These are phyloP conservation scores for Hoplias malabaricus DNA, from an alignment of 2,113 vertebrate species.

Conservation along the genomic window DNA sequence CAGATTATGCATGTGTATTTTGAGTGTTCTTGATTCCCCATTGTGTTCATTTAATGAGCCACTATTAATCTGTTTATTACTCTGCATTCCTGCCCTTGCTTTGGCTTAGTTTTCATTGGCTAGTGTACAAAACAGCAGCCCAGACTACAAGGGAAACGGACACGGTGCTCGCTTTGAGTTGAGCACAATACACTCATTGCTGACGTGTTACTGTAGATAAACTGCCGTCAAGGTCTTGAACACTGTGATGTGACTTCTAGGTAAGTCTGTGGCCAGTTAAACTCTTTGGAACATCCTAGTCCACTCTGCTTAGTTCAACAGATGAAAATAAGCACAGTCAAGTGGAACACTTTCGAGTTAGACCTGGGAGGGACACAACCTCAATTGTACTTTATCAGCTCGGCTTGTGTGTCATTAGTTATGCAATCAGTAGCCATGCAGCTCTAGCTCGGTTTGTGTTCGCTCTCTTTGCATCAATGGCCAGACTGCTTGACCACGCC, in stretches of 20 bases:
- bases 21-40: constrained; percentile 1
- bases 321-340: neutral
- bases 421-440: constrained; percentile 44
- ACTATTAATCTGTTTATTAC: constrained; percentile 37
- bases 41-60: constrained; percentile 40
- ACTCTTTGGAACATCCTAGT: neutral
- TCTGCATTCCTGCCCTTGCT: constrained; percentile 34
- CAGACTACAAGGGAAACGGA: neutral
- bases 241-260: neutral
- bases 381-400: constrained; percentile 41
- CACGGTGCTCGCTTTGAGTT: neutral
- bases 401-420: constrained; percentile 44
- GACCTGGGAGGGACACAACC: constrained; percentile 22
- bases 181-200: neutral
- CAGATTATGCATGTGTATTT: neutral
- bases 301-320: neutral
- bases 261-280: neutral
- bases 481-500: constrained; percentile 52
- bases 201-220: neutral
- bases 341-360: neutral
- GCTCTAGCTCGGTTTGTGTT: constrained; percentile 25
- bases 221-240: neutral
- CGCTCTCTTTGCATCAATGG: constrained; percentile 52
- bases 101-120: neutral
- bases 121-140: neutral